Conservation (phyloP, 2,797 vertebrate genomes). For the Protosalanx chinensis region DNA sequence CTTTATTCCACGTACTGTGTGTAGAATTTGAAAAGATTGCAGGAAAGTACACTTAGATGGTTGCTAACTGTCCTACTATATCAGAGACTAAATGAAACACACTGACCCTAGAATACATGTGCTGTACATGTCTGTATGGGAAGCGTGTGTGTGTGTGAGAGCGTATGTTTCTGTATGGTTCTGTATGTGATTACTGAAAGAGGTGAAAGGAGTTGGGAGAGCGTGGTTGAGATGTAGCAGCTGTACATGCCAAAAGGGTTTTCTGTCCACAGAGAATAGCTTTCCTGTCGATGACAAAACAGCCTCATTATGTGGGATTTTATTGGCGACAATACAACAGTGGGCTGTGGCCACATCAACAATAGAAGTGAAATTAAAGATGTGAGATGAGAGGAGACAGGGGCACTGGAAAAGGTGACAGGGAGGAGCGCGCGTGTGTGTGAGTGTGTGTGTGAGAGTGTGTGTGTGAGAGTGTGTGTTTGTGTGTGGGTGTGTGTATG, state of each 20-base stretch:
- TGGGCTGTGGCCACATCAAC: slow-evolving; percentile 51
- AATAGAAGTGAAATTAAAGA: slow-evolving; percentile 66
- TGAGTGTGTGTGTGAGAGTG: slow-evolving; percentile 11
- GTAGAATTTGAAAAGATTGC: too few relatives aligned
- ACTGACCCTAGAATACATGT: too few relatives aligned
- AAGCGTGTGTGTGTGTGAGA: neutral
- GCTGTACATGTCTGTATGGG: neutral
- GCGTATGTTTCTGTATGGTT: slow-evolving; percentile 2
- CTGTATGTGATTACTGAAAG: neutral
- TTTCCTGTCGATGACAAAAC: slow-evolving; percentile 53
- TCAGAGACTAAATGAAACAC: too few relatives aligned
- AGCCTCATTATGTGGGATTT: slow-evolving; percentile 43
- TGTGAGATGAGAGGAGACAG: slow-evolving; percentile 43
- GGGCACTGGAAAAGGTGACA: slow-evolving; percentile 32
- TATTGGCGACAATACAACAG: slow-evolving; percentile 54
- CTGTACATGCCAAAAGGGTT: slow-evolving; percentile 47
- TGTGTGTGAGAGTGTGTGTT: neutral
- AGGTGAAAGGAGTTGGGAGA: slow-evolving; percentile 52
- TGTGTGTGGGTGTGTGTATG: slow-evolving; percentile 1
- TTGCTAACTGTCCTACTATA: too few relatives aligned
- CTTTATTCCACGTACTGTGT: too few relatives aligned
- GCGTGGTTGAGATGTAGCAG: slow-evolving; percentile 40
- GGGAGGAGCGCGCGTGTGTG: neutral
- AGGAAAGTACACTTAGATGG: too few relatives aligned
- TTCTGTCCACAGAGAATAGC: slow-evolving; percentile 41